Percentiles rank a stretch among this genome's conserved stretches.
phyloP scores from a whole-genome alignment of 2,113 vertebrate species.

The Syngnathus typhle region DNA sequence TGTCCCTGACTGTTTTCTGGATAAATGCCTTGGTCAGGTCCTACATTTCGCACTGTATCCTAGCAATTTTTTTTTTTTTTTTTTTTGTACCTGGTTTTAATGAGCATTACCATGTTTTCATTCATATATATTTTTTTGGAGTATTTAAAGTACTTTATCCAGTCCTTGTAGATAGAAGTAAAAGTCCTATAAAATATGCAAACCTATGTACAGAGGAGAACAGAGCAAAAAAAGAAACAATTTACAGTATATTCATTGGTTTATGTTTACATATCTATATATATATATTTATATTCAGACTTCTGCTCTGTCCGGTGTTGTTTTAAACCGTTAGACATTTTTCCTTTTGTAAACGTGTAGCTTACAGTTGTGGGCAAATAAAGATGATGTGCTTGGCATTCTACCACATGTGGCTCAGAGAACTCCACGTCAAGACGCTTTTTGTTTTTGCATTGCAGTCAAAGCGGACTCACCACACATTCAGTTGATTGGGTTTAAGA shows the following conservation, averaged over 20 bases:
- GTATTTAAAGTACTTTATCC: conserved; percentile 73
- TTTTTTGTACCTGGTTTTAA: conserved; percentile 65
- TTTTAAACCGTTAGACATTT: conserved; percentile 71
- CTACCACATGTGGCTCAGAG: conserved; percentile 27
- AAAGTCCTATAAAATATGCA: conserved; percentile 99
- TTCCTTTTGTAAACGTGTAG: conserved; percentile 91
- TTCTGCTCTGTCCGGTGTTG: conserved; percentile 84
- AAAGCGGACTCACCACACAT: conserved; percentile 34
- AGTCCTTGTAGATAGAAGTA: conserved; percentile 96
- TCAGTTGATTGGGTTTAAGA: conserved; percentile 1
- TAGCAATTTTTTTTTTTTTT: conserved; percentile 33
- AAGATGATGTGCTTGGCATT: conserved; percentile 41
- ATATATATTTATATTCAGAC: conserved; percentile 84
- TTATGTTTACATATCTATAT: conserved; percentile 76
- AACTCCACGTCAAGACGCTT: neutral
- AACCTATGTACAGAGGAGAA: conserved; percentile 99
- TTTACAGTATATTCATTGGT: conserved; percentile 78
- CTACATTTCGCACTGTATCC: conserved; percentile 63
- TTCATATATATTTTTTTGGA: conserved; percentile 64
- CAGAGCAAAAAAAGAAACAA: conserved; percentile 81
- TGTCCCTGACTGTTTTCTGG: conserved; percentile 92
- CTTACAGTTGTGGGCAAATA: conserved; percentile 70
- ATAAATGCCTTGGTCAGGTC: conserved; percentile 94
- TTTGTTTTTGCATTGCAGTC: conserved; percentile 18
- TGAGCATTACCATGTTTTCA: conserved; percentile 68